Evolutionary conservation across 92 coral and sea anemone species (phyloP), one percentile per base, ranked within the genome.

Genomic region (Muricea muricata): DNA sequence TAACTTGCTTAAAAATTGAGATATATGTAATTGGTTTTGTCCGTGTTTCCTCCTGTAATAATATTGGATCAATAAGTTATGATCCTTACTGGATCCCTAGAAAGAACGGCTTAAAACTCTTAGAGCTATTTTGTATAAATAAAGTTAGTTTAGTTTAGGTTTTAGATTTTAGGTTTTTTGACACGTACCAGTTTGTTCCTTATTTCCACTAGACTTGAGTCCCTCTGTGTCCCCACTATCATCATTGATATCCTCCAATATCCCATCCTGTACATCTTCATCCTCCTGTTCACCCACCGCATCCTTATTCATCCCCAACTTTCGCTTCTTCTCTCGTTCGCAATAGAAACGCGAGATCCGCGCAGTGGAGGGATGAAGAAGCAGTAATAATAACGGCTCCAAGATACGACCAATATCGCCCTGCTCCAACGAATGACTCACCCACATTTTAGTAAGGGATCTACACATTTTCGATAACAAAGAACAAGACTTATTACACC

Each of bases 391-490:
- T 20, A 96, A 68, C 6, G 99, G 99, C 73, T 96, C 99, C 15
- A 96, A 52, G 8, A 96, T 88, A 46, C 99, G 99, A 48, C 99
- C 99, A 66, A 96, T 95, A 87, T 96, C 99, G 2, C 98, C 99
- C 35, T 96, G 99, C 84, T 96, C 98, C 9, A 96, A 86, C 26
- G 99, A 97, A 87, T 96, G 99, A 42, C 97, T 93, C 11, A 96
- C 91, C 99, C 99, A 96, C 86, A 92, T 93, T 57, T 94, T 94
- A 0, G 99, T 90, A 31, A 93, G 86, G 1, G 94, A 92, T 77
- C 99, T 96, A 63, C 9, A 3, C 37, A 24, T 1, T 54, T 73
- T 61, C 2, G 20, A 7, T 24, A 50, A 11, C 29, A 11, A 18
- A 13, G 6, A 30, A 14, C 33, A 83, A 24, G 17, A 7, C 30